Conservation (phyloP, 2,888 invertebrate species). For the Sclerodermus sp. region DNA sequence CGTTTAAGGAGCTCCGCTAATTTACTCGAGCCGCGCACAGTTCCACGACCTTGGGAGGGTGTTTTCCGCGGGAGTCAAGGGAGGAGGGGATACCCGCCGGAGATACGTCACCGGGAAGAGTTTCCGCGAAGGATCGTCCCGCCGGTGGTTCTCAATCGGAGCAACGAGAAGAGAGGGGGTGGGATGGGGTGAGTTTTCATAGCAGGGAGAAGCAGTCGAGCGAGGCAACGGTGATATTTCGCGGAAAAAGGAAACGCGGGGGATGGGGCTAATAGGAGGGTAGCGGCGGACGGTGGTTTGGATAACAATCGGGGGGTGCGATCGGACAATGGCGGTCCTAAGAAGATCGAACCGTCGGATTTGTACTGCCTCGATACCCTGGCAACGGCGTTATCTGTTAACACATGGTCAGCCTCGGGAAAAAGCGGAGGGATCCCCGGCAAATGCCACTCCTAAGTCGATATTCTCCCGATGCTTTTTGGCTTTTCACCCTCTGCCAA, state of each 20-base stretch:
- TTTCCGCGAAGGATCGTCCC: no score
- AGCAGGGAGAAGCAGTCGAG: background rate
- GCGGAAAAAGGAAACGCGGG: conserved; percentile 1
- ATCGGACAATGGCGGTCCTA: no score
- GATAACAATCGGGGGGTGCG: no score
- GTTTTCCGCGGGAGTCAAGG: no score
- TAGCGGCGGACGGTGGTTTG: no score
- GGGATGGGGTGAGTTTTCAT: background rate
- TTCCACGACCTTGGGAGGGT: no score
- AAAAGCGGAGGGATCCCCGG: conserved; percentile 11
- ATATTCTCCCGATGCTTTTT: no score
- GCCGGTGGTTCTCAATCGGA: background rate
- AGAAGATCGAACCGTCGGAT: conserved; percentile 6
- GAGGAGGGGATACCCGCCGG: no score
- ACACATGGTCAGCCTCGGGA: conserved; percentile 40
- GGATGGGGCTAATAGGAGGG: background rate
- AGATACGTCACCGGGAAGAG: no score
- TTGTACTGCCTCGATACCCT: background rate
- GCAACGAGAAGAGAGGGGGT: background rate
- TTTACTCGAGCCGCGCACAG: no score
- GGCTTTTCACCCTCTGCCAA: no score
- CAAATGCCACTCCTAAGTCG: background rate
- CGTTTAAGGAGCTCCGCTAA: no score
- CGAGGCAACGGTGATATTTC: background rate
- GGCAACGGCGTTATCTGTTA: conserved; percentile 39